phyloP scores from a whole-genome alignment of 2,797 vertebrate species.

The Steatocranus sp. region DNA sequence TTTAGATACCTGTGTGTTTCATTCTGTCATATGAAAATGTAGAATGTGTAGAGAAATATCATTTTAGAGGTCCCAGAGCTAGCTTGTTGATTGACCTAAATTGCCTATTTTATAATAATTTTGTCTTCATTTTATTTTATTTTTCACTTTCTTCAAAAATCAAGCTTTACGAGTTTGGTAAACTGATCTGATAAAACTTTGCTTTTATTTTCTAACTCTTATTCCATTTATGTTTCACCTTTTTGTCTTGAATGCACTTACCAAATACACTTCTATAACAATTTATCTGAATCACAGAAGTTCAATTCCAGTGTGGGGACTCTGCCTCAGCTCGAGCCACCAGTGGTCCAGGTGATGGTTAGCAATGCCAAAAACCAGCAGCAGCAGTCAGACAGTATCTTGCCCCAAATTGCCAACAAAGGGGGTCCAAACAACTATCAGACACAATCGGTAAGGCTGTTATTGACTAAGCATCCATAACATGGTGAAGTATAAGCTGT shows the following conservation, averaged over 20 bases:
- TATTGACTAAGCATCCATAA: neutral
- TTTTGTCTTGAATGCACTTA: neutral
- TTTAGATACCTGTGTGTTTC: neutral
- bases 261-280: accelerated
- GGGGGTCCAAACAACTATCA: slow-evolving; percentile 71
- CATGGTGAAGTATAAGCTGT: neutral
- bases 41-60: neutral
- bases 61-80: neutral
- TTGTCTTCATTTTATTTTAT: neutral
- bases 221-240: neutral
- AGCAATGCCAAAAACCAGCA: slow-evolving; percentile 79
- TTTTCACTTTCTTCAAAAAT: neutral
- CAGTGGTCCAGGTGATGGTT: slow-evolving; percentile 77
- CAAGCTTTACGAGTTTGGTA: neutral
- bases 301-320: slow-evolving; percentile 64
- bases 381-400: slow-evolving; percentile 73
- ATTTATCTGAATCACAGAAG: slow-evolving; percentile 58
- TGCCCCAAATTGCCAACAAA: slow-evolving; percentile 79
- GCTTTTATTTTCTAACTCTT: neutral
- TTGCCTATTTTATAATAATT: neutral
- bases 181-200: neutral
- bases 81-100: neutral
- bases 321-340: slow-evolving; percentile 77
- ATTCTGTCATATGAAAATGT: neutral
- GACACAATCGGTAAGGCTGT: slow-evolving; percentile 58